Base-by-base conservation (phyloP, 2,888 invertebrate genomes). In the Thelaira solivaga region DNA sequence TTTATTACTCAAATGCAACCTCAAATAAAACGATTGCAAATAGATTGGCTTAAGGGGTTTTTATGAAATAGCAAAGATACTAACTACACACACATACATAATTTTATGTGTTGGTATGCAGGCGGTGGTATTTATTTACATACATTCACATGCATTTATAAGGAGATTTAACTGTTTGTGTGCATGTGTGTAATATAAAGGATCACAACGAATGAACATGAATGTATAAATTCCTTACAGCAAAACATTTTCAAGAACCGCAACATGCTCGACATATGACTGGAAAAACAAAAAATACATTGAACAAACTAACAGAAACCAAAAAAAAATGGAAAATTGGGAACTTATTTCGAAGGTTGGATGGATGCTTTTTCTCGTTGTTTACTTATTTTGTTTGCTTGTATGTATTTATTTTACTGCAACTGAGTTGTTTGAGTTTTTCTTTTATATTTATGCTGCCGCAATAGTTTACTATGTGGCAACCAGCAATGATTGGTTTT, bases 401-500 rank as follows among this genome's bases (percentile, higher is more conserved):
- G n/a, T n/a, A n/a, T n/a, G n/a, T n/a, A n/a, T n/a, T n/a, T n/a
- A n/a, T 47, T 57, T 6, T 10, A 11, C 55, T 47, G 55, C 13
- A 47, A 24, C 11, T 36, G 51, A 49, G 36, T 57, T 55, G 34
- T 34, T 62, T 29, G 36, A 47, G 29, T 55, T 29, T n/a, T 39
- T 45, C 10, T 34, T 10, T 39, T 22, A 2, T 49, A 49, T 26
- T 49, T 13, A 11, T 26, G 62, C 68, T 59, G 59, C 76, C 69
- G 36, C 76, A 76, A 76, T 51, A 76, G 69, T 64, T 69, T 51
- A 76, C 69, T 64, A 69, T 64, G 55, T 57, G 76, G 76, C 57
- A 69, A 39, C 43, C 64, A 76, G 43, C 22, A 62, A 69, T 57
- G 41, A 68, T 49, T 59, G 39, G 39, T 64, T 64, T 72, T 57